These are phyloP conservation scores for Habrosyne pyritoides DNA, from an alignment of 2,888 invertebrate species.

Conservation along the genomic window DNA sequence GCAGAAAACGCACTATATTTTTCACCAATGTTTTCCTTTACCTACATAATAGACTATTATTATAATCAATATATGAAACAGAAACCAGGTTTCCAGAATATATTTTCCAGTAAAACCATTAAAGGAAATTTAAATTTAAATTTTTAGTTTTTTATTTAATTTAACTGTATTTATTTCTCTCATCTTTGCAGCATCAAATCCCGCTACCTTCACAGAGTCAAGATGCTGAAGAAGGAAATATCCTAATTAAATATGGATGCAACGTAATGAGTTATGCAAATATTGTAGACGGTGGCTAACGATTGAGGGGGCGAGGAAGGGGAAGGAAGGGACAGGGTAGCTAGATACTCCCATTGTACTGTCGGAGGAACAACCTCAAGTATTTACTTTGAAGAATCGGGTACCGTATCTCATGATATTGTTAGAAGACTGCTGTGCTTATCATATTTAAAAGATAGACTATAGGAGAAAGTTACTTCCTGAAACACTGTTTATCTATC, in stretches of 20 bases:
- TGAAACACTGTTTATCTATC: no score
- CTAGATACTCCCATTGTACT: constrained; percentile 41
- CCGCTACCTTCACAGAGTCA: not conserved
- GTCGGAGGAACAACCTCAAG: constrained; percentile 54
- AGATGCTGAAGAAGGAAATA: constrained; percentile 64
- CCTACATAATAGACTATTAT: no score
- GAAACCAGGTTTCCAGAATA: no score
- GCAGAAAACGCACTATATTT: no score
- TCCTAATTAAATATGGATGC: constrained; percentile 82
- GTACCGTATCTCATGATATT: constrained; percentile 18
- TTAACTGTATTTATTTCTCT: no score
- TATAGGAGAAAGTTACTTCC: not conserved
- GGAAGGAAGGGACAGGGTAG: constrained; percentile 23
- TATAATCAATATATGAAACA: no score
- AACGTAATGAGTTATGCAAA: constrained; percentile 81
- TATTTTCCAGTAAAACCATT: no score
- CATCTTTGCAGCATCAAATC: not conserved
- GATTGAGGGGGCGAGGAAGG: constrained; percentile 41
- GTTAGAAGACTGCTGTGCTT: constrained; percentile 25
- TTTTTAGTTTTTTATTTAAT: no score
- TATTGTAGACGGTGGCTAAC: constrained; percentile 73
- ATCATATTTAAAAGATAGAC: not conserved
- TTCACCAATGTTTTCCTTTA: no score
- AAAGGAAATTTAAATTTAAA: no score
- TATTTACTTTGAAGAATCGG: constrained; percentile 49